Evolutionary conservation across 2,888 invertebrate genomes (phyloP).

Genomic region (Phaonia tiefii): DNA sequence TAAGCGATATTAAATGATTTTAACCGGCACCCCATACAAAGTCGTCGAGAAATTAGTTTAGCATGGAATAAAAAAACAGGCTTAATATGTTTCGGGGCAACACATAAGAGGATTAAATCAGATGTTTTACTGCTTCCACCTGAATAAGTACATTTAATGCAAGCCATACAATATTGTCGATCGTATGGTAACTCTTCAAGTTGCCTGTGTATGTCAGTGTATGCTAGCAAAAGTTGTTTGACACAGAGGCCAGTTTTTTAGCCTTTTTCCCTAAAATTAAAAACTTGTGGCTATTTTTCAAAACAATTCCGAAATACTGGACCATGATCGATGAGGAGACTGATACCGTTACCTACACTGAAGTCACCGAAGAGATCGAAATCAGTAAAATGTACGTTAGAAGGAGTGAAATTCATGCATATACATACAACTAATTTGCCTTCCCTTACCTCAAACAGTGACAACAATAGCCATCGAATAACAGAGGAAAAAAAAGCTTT

Average conservation of each 20-base stretch:
- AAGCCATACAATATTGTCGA: no score
- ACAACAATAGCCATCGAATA: constrained; percentile 8
- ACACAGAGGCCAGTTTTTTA: constrained; percentile 52
- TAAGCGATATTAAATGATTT: no score
- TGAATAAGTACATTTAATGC: no score
- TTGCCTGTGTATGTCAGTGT: constrained; percentile 22
- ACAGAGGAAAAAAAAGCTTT: constrained; percentile 35
- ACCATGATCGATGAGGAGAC: constrained; percentile 57
- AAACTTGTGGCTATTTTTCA: constrained; percentile 12
- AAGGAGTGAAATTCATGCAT: no score
- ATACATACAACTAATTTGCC: neutral
- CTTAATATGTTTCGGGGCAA: no score
- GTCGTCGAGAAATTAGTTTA: no score
- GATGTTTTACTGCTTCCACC: no score
- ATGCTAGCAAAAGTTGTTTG: constrained; percentile 31
- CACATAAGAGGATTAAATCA: no score
- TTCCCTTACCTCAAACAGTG: constrained; percentile 43
- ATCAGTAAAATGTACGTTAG: constrained; percentile 47
- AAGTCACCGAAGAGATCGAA: constrained; percentile 54
- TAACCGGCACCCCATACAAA: no score
- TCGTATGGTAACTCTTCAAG: constrained; percentile 22
- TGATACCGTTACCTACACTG: constrained; percentile 48
- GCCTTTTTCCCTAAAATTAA: constrained; percentile 55
- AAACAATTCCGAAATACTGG: constrained; percentile 11
- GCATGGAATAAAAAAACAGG: no score